Percentiles rank a stretch among this genome's conserved stretches.
Conservation (phyloP, 2,797 vertebrate species). For the Manis javanica region DNA sequence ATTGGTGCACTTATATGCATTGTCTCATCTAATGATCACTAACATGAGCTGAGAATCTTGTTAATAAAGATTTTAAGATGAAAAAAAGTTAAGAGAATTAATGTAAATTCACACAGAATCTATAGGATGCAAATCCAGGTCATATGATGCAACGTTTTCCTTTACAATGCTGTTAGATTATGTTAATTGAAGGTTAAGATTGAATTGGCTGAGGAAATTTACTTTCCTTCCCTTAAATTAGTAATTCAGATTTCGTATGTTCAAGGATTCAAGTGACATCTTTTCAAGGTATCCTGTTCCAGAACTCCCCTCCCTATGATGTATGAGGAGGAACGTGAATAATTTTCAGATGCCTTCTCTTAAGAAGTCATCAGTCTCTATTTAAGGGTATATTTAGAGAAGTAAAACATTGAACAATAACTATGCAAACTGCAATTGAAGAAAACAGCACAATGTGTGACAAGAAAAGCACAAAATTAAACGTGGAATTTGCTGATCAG, state of each 20-base stretch:
- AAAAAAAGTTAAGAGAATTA: no score
- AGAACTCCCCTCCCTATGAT: no score
- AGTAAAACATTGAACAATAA: not conserved
- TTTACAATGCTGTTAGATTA: no score
- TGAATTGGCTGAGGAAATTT: no score
- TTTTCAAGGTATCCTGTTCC: not conserved
- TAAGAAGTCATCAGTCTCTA: not conserved
- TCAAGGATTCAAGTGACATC: not conserved
- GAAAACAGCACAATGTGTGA: not conserved
- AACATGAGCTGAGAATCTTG: no score
- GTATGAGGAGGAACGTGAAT: not conserved
- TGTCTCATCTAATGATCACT: no score
- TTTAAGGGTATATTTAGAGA: not conserved
- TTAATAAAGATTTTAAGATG: no score
- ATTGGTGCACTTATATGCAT: no score
- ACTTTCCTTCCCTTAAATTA: not conserved
- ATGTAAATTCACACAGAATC: no score
- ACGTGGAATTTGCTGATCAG: not conserved
- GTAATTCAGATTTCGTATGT: not conserved
- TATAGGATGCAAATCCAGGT: no score
- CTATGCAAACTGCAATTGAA: not conserved
- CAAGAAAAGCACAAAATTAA: not conserved
- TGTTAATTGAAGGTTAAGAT: no score
- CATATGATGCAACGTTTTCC: no score
- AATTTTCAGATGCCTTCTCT: not conserved